These are phyloP conservation scores for Tridacna crocea DNA, from an alignment of 2,888 invertebrate genomes.

Conservation along the genomic window DNA sequence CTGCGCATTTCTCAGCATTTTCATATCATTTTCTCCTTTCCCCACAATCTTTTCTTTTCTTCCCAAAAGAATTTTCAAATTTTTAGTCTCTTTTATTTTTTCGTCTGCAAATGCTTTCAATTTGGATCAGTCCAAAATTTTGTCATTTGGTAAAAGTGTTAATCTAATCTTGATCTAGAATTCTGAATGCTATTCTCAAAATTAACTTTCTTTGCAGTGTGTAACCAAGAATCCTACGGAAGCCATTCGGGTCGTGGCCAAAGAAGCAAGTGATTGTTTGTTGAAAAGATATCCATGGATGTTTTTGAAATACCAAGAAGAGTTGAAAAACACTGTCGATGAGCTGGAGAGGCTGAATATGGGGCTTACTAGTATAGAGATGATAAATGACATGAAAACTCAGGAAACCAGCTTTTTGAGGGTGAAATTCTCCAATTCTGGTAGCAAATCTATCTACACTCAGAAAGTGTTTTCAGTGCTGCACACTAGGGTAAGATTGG, in stretches of 20 bases:
- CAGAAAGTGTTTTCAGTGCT: conserved; percentile 9
- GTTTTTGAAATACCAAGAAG: conserved; percentile 39
- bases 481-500: conserved; percentile 6
- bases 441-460: not conserved
- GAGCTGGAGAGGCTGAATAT: conserved; percentile 23
- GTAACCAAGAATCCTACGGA: not conserved
- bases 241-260: not conserved
- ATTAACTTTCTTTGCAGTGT: not conserved
- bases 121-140: no score
- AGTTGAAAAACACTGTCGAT: conserved; percentile 38
- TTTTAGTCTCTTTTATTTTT: no score
- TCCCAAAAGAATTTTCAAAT: no score
- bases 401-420: conserved; percentile 4
- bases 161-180: not conserved
- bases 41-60: no score
- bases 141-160: no score
- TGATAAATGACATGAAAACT: not conserved
- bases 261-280: conserved; percentile 8
- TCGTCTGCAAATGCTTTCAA: no score
- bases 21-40: no score
- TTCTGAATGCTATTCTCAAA: not conserved
- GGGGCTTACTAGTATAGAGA: not conserved
- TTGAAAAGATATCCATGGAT: conserved; percentile 30
- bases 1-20: no score
- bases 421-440: not conserved